phyloP scores from a whole-genome alignment of 2,113 vertebrate genomes.

The Strix uralensis region DNA sequence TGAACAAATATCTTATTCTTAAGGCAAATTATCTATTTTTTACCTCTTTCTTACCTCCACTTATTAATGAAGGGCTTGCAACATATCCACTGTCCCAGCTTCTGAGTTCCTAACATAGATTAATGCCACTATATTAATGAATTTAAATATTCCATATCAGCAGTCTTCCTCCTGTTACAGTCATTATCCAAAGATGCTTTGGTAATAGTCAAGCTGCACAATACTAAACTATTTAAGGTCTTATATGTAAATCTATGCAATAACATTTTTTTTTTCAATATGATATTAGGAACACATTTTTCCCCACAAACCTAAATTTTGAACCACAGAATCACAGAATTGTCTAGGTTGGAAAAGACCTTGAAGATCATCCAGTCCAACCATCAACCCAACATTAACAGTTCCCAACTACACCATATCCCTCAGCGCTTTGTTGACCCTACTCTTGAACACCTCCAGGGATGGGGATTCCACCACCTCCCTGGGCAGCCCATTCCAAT shows the following conservation, averaged over 20 bases:
- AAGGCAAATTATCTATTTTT: background rate
- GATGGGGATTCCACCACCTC: too few relatives aligned
- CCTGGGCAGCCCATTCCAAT: too few relatives aligned
- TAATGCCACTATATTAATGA: background rate
- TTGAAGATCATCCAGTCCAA: too few relatives aligned
- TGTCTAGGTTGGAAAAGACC: too few relatives aligned
- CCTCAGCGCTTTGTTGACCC: too few relatives aligned
- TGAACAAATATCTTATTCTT: background rate
- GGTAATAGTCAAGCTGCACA: background rate
- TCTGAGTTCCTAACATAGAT: background rate
- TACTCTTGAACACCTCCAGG: too few relatives aligned
- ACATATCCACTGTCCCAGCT: background rate
- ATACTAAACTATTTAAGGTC: background rate
- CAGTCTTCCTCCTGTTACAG: background rate
- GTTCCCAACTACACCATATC: too few relatives aligned
- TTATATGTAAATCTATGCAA: background rate
- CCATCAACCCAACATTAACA: too few relatives aligned
- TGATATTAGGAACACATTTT: accelerated
- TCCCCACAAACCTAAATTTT: background rate
- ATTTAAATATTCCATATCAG: background rate
- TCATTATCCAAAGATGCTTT: background rate
- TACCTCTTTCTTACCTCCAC: background rate
- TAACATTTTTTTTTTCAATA: background rate
- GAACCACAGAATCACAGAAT: background rate
- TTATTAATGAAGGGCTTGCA: slow-evolving; percentile 1